phyloP scores from a whole-genome alignment of 2,888 invertebrate species.

The Caenorhabditis drosophilae region DNA sequence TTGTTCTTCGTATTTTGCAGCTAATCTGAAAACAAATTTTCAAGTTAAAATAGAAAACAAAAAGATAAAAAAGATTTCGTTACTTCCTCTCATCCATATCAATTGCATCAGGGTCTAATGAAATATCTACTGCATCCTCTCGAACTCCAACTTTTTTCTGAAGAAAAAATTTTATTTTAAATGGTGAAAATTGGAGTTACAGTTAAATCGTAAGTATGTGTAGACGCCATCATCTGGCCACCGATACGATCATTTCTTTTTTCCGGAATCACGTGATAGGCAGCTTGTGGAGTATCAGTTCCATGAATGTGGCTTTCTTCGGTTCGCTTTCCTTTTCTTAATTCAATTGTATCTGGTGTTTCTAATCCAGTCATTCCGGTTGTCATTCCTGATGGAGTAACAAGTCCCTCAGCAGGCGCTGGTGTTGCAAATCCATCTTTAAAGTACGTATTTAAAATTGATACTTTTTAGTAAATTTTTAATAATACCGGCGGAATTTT shows the following conservation, averaged over 20 bases:
- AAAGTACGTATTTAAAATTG: too few species aligned
- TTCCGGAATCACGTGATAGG: constrained; percentile 94
- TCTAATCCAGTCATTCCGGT: constrained; percentile 76
- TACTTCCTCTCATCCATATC: constrained; percentile 72
- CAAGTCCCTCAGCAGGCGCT: constrained; percentile 39
- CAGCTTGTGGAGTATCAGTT: constrained; percentile 72
- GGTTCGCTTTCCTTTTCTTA: constrained; percentile 95
- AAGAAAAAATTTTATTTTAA: constrained; percentile 11
- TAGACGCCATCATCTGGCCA: constrained; percentile 84
- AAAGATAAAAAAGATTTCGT: not conserved
- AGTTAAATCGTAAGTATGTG: constrained; percentile 93
- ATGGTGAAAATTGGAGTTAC: constrained; percentile 66
- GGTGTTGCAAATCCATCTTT: constrained; percentile 52
- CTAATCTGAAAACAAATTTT: constrained; percentile 78
- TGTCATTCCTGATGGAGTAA: constrained; percentile 64
- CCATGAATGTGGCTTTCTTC: constrained; percentile 75
- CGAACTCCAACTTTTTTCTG: constrained; percentile 54
- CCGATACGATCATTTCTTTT: constrained; percentile 84
- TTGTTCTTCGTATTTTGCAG: constrained; percentile 91
- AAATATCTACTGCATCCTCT: constrained; percentile 80
- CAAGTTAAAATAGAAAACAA: not conserved
- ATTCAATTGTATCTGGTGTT: constrained; percentile 96
- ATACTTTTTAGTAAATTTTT: too few species aligned
- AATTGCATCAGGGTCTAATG: constrained; percentile 84
- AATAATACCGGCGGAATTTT: too few species aligned